Evolutionary conservation across 2,888 invertebrate genomes (phyloP).

Genomic region (Drosophila differens): DNA sequence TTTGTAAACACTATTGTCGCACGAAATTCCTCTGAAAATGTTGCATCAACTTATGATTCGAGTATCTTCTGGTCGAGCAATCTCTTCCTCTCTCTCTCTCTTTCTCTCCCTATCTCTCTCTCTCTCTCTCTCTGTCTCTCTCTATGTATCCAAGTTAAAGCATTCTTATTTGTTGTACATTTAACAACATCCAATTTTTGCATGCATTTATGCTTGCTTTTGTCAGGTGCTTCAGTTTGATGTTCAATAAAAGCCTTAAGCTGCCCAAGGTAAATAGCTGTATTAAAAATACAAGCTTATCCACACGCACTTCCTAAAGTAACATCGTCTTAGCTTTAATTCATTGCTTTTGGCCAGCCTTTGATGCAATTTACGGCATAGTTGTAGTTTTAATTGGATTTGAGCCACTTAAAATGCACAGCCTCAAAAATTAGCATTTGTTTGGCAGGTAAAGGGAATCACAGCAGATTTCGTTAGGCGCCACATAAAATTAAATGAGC

Average conservation of each 20-base stretch:
- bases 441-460: conserved; percentile 24
- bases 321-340: conserved; percentile 10
- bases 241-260: conserved; percentile 61
- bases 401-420: conserved; percentile 52
- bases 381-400: conserved; percentile 51
- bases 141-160: background rate
- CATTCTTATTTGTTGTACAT: conserved; percentile 2
- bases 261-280: conserved; percentile 53
- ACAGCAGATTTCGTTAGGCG: conserved; percentile 36
- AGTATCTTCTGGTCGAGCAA: background rate
- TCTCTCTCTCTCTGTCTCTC: background rate
- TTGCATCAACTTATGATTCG: background rate
- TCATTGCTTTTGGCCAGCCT: conserved; percentile 9
- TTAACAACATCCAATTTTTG: conserved; percentile 24
- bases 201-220: conserved; percentile 40
- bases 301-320: background rate
- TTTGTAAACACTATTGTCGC: background rate
- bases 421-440: conserved; percentile 63
- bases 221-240: conserved; percentile 60
- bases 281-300: conserved; percentile 40
- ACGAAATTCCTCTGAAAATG: background rate
- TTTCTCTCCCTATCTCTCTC: background rate
- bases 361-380: conserved; percentile 37
- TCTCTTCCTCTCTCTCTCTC: background rate
- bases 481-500: conserved; percentile 72